phyloP scores from a whole-genome alignment of 2,888 invertebrate genomes.

The Busseola fusca region DNA sequence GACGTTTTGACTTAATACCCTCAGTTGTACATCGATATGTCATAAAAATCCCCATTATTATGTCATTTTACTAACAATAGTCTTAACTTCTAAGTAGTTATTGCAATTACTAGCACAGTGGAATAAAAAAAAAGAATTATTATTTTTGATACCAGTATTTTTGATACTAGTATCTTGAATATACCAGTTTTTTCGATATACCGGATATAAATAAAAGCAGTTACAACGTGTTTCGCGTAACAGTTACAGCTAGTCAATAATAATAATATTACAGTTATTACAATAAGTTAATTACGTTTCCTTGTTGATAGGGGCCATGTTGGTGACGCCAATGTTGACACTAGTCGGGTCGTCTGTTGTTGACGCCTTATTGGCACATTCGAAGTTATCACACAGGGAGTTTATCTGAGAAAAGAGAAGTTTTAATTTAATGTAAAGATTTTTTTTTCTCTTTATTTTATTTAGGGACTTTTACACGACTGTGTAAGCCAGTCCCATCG shows the following conservation, averaged over 20 bases:
- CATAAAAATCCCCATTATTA: too few species aligned
- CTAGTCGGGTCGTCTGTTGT: slow-evolving; percentile 16
- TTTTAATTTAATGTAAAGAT: neutral
- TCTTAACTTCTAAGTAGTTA: too few species aligned
- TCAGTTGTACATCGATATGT: too few species aligned
- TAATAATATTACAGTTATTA: slow-evolving; percentile 6
- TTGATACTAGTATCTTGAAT: neutral
- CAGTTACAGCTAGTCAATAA: slow-evolving; percentile 9
- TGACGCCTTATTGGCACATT: slow-evolving; percentile 36
- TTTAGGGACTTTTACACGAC: too few species aligned
- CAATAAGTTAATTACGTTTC: slow-evolving; percentile 42
- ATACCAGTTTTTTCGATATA: neutral
- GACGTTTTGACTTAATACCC: too few species aligned
- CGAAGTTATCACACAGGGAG: slow-evolving; percentile 63
- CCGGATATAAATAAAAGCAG: neutral
- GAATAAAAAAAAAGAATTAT: too few species aligned
- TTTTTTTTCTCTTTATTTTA: too few species aligned
- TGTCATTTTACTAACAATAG: too few species aligned
- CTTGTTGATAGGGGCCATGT: slow-evolving; percentile 39
- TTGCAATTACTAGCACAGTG: too few species aligned
- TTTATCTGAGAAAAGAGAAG: slow-evolving; percentile 51
- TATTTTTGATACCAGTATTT: neutral
- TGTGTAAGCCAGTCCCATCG: too few species aligned
- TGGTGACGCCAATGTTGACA: slow-evolving; percentile 9
- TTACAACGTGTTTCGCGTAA: neutral